Evolutionary conservation across 2,888 invertebrate species (phyloP), one percentile per base, ranked within the genome.

Genomic region (Drosophila mimetica): DNA sequence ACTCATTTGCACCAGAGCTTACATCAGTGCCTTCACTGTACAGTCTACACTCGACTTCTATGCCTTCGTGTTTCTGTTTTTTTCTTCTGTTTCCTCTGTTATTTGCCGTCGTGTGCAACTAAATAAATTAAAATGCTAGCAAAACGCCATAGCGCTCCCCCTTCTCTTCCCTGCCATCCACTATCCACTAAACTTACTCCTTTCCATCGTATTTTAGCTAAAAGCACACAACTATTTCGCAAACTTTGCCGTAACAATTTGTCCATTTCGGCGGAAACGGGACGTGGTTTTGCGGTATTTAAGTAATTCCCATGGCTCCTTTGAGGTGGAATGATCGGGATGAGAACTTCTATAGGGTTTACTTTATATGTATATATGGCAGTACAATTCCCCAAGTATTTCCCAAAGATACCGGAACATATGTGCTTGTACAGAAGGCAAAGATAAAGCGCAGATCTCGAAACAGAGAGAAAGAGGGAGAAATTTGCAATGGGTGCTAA

Each of bases 61-160:
- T n/a, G n/a, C n/a, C n/a, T n/a, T n/a, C 53, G 46, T 30, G 46
- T 30, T 46, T 28, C 25, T 46, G 48, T 72, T 69, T 48, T 41
- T n/a, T 9, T 25, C 11, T 9, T 9, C 28, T 13, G 9, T 53
- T 30, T 39, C 30, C 3, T 13, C 60, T 74, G 22, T 57, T 55
- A 16, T 54, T 74, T 39, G 59, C 66, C 28, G 50, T 59, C 14
- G 44, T 67, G 47, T 53, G 84, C 79, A 84, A 85, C 86, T 77
- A 86, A 87, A 82, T 82, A 87, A 82, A 87, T 82, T 87, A 87
- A 82, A 87, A 85, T 71, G 76, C 83, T 64, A 76, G 82, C 85
- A 67, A 69, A 83, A 69, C 60, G 47, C 79, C 63, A 65, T 5
- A n/a, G 20, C 20, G 16, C 16, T 6, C 4, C 16, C 6, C 11